These are phyloP conservation scores for Drosophila kurseongensis DNA, from an alignment of 1,140 invertebrate species.

Conservation along the genomic window DNA sequence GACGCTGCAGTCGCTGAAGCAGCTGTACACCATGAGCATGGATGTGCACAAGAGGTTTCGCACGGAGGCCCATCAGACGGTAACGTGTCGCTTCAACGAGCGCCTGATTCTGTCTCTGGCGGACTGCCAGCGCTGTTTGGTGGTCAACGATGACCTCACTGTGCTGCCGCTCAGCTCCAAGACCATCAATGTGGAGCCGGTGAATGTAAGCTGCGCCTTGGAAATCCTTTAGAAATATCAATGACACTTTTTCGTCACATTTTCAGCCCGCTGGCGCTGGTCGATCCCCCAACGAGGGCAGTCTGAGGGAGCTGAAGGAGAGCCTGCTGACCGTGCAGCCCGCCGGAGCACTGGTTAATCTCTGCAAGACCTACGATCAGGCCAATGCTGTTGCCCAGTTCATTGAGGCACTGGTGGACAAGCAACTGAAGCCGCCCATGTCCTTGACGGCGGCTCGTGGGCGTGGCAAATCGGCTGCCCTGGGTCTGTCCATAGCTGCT, in stretches of 20 bases:
- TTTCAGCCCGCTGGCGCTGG: slow-evolving; percentile 49
- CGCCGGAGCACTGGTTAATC: slow-evolving; percentile 94
- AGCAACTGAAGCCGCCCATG: slow-evolving; percentile 92
- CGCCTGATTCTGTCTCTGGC: slow-evolving; percentile 96
- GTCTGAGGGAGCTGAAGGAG: slow-evolving; percentile 90
- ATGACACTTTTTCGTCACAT: neutral
- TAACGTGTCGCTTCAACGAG: slow-evolving; percentile 98
- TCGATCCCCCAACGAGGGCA: slow-evolving; percentile 85
- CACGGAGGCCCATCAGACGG: slow-evolving; percentile 96
- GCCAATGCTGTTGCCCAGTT: slow-evolving; percentile 96
- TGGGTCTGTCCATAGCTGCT: slow-evolving; percentile 96
- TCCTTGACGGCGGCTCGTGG: slow-evolving; percentile 98
- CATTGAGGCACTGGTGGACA: slow-evolving; percentile 97
- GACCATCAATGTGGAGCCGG: slow-evolving; percentile 91
- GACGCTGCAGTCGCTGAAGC: slow-evolving; percentile 94
- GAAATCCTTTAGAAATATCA: neutral
- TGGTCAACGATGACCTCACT: slow-evolving; percentile 97
- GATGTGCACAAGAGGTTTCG: slow-evolving; percentile 98
- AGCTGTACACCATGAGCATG: slow-evolving; percentile 98
- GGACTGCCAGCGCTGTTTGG: slow-evolving; percentile 94
- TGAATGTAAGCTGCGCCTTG: slow-evolving; percentile 85
- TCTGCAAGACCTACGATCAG: slow-evolving; percentile 97
- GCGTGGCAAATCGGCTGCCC: slow-evolving; percentile 98
- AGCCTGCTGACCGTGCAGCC: slow-evolving; percentile 94
- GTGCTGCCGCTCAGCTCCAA: slow-evolving; percentile 97